Evolutionary conservation across 1,140 invertebrate species (phyloP).

Genomic region (Leptopilina clavipes): DNA sequence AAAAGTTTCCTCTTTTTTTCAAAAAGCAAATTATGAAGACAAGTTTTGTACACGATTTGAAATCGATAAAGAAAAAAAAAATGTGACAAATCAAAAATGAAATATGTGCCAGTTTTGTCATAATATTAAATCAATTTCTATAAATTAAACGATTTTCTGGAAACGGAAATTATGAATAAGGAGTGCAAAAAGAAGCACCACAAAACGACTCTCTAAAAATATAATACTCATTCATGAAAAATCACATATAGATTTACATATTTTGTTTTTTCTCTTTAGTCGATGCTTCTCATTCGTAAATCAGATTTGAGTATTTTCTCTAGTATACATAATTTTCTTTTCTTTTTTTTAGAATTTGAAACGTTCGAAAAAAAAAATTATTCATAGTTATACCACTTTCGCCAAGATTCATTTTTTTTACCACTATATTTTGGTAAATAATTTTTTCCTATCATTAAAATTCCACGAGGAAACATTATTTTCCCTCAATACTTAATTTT

Average conservation of each 20-base stretch:
- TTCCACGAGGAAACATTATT: not conserved
- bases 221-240: conserved; percentile 30
- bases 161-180: conserved; percentile 13
- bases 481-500: conserved; percentile 26
- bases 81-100: not conserved
- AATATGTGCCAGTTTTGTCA: conserved; percentile 40
- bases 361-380: not conserved
- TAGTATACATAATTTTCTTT: not conserved
- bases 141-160: conserved; percentile 41
- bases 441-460: conserved; percentile 15
- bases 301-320: conserved; percentile 23
- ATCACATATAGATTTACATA: conserved; percentile 33
- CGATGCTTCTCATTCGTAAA: conserved; percentile 31
- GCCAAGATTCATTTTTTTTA: conserved; percentile 8
- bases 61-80: conserved; percentile 34
- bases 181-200: conserved; percentile 8
- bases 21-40: conserved; percentile 41
- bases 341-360: not conserved
- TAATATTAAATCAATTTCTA: conserved; percentile 9
- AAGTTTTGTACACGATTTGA: conserved; percentile 2
- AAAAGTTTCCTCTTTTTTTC: conserved; percentile 32
- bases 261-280: not conserved
- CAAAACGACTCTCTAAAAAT: conserved; percentile 25
- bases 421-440: not conserved
- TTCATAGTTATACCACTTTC: conserved; percentile 1